Evolutionary conservation across 2,888 invertebrate species (phyloP).

Genomic region (Hirtodrosophila alboralis): DNA sequence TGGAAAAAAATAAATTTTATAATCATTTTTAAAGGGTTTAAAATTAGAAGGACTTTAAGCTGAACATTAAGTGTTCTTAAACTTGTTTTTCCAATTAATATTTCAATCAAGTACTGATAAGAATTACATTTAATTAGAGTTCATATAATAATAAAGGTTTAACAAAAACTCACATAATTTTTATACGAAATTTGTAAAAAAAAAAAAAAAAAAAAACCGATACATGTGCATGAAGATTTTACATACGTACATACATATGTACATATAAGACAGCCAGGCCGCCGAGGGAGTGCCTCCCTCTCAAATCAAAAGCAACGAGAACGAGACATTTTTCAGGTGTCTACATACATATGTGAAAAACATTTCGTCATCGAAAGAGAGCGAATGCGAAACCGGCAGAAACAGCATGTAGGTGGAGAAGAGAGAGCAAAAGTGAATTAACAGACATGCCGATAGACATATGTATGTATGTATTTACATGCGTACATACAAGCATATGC

Average conservation of each 20-base stretch:
- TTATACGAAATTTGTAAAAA: too few species aligned
- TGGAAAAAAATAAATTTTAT: too few species aligned
- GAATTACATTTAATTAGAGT: too few species aligned
- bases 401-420: constrained; percentile 7
- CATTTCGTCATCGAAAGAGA: constrained; percentile 15
- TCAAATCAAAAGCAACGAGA: constrained; percentile 44
- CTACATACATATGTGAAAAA: constrained; percentile 25
- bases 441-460: constrained; percentile 17
- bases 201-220: too few species aligned
- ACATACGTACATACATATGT: constrained; percentile 3
- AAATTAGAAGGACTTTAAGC: too few species aligned
- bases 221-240: too few species aligned
- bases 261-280: neutral
- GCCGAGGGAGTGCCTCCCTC: constrained; percentile 8
- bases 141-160: too few species aligned
- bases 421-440: constrained; percentile 18
- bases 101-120: too few species aligned
- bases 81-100: too few species aligned
- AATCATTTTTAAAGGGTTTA: too few species aligned
- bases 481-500: constrained; percentile 1
- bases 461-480: neutral
- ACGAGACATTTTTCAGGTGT: constrained; percentile 47
- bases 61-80: too few species aligned
- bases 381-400: constrained; percentile 13
- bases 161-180: too few species aligned